Conservation (phyloP, 2,888 invertebrate genomes). For the Anoplius nigerrimus region DNA sequence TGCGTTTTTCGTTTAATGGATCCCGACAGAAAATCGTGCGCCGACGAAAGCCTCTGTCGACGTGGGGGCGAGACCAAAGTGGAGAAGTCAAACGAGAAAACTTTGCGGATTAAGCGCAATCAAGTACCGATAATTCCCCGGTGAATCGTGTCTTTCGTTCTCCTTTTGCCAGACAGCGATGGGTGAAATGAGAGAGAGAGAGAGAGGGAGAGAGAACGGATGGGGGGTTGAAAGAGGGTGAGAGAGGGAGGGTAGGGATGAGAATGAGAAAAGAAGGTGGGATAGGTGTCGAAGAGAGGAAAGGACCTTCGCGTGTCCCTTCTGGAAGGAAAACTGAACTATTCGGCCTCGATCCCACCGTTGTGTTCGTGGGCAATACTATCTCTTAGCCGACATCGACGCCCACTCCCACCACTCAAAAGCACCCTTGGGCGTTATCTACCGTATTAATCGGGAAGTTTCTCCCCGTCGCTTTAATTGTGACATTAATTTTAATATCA, state of each 20-base stretch:
- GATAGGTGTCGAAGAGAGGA: constrained; percentile 19
- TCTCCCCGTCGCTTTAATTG: constrained; percentile 30
- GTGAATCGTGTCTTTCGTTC: constrained; percentile 39
- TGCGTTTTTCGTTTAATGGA: constrained; percentile 44
- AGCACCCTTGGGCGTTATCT: constrained; percentile 44
- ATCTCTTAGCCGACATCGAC: constrained; percentile 35
- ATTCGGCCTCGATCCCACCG: constrained; percentile 36
- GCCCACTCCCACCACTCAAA: constrained; percentile 7
- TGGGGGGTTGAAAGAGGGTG: background rate
- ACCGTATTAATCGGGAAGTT: constrained; percentile 59
- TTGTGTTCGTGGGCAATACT: constrained; percentile 18
- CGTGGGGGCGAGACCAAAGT: constrained; percentile 21
- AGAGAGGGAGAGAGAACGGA: background rate
- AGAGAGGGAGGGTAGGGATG: constrained; percentile 5
- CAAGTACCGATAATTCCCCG: constrained; percentile 59
- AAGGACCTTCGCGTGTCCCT: constrained; percentile 26
- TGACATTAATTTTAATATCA: constrained; percentile 47
- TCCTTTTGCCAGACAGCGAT: background rate
- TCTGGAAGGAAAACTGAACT: constrained; percentile 37
- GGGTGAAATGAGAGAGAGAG: background rate
- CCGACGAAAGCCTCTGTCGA: constrained; percentile 20
- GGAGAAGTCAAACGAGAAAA: constrained; percentile 56
- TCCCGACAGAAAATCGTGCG: constrained; percentile 30
- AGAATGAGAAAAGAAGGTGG: constrained; percentile 10
- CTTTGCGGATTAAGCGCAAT: constrained; percentile 60